Conservation (phyloP, 2,113 vertebrate species). For the Dunckerocampus dactyliophorus region DNA sequence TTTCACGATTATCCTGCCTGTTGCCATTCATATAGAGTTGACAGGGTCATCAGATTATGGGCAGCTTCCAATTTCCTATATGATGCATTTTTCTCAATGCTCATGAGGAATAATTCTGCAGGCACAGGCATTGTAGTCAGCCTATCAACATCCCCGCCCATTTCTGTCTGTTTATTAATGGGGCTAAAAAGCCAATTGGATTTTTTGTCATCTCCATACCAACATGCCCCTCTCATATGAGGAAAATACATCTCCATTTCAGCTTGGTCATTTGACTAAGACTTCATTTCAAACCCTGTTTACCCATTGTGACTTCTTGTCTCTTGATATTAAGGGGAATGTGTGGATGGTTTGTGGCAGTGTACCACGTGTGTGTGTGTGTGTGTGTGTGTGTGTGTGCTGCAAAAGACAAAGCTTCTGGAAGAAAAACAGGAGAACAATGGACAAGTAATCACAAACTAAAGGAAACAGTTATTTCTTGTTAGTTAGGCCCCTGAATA, state of each 20-base stretch:
- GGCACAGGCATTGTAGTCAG: constrained; percentile 17
- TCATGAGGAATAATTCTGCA: constrained; percentile 35
- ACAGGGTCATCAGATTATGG: constrained; percentile 43
- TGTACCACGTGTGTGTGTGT: background rate
- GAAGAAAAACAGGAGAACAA: background rate
- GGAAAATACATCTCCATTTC: constrained; percentile 48
- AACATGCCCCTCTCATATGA: no score
- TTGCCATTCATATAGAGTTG: constrained; percentile 3
- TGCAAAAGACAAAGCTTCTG: constrained; percentile 26
- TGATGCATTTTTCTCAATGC: constrained; percentile 39
- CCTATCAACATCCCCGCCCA: constrained; percentile 29
- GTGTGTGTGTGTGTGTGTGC: constrained; percentile 14
- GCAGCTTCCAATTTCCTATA: constrained; percentile 21
- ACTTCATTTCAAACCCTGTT: constrained; percentile 49
- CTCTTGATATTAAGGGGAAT: constrained; percentile 48
- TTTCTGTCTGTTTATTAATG: constrained; percentile 27
- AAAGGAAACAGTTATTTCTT: background rate
- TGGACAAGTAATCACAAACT: background rate
- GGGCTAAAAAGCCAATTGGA: constrained; percentile 36
- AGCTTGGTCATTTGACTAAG: constrained; percentile 7
- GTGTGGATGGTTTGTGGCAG: constrained; percentile 1
- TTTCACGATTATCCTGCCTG: background rate
- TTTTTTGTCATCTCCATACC: constrained; percentile 45
- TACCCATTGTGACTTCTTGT: constrained; percentile 47
- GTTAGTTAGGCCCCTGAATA: background rate